A percentile compares a stretch with the other conserved stretches of the same genome.
Evolutionary conservation across 2,888 invertebrate species (phyloP).

Genomic region (Drosophila histrio): DNA sequence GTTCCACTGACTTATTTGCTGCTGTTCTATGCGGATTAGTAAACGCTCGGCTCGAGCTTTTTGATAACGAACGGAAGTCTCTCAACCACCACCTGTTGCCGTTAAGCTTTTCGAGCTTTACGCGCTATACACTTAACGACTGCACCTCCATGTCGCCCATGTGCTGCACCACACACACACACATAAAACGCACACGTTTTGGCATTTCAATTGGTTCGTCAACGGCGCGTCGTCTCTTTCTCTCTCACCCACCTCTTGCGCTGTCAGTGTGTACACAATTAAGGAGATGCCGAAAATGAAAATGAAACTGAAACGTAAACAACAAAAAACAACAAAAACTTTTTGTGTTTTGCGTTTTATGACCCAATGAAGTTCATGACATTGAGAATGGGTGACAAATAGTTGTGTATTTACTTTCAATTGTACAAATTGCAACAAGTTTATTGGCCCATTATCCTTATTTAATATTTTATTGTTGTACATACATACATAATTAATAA

Average conservation of each 20-base stretch:
- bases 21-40: conserved; percentile 72
- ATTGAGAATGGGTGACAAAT: conserved; percentile 64
- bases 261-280: conserved; percentile 27
- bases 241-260: neutral
- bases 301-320: conserved; percentile 44
- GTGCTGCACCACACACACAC: conserved; percentile 40
- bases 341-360: conserved; percentile 60
- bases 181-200: conserved; percentile 57
- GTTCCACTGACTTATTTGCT: conserved; percentile 58
- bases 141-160: conserved; percentile 43
- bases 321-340: conserved; percentile 47
- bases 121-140: conserved; percentile 15
- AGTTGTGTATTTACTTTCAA: conserved; percentile 21
- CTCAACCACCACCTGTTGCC: conserved; percentile 66
- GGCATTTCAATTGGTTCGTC: conserved; percentile 53
- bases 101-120: conserved; percentile 17
- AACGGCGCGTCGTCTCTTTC: conserved; percentile 23
- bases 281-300: conserved; percentile 54
- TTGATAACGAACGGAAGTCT: conserved; percentile 66
- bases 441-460: conserved; percentile 58
- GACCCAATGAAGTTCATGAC: conserved; percentile 76
- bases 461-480: conserved; percentile 16
- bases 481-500: no score
- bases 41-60: conserved; percentile 35
- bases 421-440: conserved; percentile 27